These are phyloP conservation scores for Threskiornis aethiopicus DNA, from an alignment of 2,797 vertebrate genomes.

Conservation along the genomic window DNA sequence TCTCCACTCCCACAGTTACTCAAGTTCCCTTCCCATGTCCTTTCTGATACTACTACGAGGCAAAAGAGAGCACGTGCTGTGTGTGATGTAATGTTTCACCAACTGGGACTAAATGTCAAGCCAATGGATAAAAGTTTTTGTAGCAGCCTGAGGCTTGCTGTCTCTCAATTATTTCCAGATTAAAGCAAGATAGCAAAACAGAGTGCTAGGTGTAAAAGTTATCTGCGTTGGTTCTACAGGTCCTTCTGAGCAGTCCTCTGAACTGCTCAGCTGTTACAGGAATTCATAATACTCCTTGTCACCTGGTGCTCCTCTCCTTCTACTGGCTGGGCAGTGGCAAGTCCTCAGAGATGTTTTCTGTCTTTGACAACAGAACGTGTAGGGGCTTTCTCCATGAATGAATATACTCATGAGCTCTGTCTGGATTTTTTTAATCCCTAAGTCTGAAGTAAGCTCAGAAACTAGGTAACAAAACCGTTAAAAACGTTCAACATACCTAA, in stretches of 20 bases:
- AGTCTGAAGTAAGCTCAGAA: neutral
- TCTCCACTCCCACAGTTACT: neutral
- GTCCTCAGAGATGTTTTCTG: neutral
- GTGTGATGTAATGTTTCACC: neutral
- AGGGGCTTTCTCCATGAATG: neutral
- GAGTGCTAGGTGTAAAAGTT: neutral
- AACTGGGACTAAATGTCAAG: neutral
- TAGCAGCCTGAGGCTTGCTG: neutral
- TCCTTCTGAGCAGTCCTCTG: neutral
- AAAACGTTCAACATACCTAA: neutral
- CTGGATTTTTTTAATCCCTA: neutral
- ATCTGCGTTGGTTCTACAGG: neutral
- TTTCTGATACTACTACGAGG: neutral
- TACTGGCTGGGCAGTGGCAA: neutral
- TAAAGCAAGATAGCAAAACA: neutral
- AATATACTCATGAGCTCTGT: neutral
- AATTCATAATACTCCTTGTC: neutral
- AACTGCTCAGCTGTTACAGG: neutral
- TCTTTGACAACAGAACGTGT: neutral
- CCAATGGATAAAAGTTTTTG: neutral
- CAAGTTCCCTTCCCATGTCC: neutral
- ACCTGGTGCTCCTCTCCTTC: neutral
- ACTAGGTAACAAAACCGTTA: neutral
- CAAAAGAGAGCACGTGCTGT: neutral
- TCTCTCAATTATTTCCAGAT: neutral